Percentiles rank a stretch among this genome's conserved stretches.
Evolutionary conservation across 2,113 vertebrate genomes (phyloP).

Genomic region (Trinectes maculatus): DNA sequence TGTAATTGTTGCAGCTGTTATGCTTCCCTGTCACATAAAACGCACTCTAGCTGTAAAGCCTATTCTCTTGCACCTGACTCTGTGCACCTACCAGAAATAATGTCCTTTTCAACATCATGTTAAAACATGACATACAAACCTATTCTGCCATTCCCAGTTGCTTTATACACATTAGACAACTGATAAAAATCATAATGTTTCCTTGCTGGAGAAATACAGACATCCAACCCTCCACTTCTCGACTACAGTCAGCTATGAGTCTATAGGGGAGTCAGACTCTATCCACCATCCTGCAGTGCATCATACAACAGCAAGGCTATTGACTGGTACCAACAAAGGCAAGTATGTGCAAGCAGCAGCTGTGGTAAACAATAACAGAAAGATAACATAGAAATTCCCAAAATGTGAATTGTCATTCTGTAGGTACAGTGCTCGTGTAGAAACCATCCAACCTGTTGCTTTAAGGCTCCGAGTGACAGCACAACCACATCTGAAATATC

Average conservation of each 20-base stretch:
- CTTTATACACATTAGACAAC: too few relatives aligned
- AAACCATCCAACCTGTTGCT: constrained; percentile 50
- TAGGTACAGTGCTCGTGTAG: not conserved
- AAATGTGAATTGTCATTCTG: not conserved
- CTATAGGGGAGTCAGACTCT: too few relatives aligned
- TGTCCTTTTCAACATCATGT: not conserved
- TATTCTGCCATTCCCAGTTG: not conserved
- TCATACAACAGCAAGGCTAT: too few relatives aligned
- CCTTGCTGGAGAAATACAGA: too few relatives aligned
- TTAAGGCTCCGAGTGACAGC: constrained; percentile 14
- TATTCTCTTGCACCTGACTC: not conserved
- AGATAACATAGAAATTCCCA: not conserved
- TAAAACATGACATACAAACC: not conserved
- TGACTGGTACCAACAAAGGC: too few relatives aligned
- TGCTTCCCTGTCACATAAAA: constrained; percentile 3
- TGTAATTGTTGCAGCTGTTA: not conserved
- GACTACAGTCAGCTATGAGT: too few relatives aligned
- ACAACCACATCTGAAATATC: not conserved
- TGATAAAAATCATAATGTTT: too few relatives aligned
- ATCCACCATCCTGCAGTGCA: too few relatives aligned
- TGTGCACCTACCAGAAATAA: not conserved
- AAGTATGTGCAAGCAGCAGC: too few relatives aligned
- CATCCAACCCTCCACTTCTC: too few relatives aligned
- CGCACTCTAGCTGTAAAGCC: not conserved
- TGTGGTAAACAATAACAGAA: too few relatives aligned